phyloP scores from a whole-genome alignment of 2,113 vertebrate species.

The Notothenia coriiceps region DNA sequence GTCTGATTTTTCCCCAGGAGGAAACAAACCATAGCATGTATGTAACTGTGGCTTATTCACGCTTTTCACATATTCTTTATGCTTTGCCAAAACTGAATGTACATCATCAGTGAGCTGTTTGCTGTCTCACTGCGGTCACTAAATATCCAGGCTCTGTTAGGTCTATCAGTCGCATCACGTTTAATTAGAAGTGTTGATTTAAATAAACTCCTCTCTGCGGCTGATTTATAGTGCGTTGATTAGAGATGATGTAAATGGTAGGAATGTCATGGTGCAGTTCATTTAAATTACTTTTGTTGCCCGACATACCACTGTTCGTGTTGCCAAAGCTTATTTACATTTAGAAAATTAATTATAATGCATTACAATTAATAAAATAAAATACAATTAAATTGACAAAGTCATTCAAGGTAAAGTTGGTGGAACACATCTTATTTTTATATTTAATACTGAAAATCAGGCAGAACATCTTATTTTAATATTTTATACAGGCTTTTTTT shows the following conservation, averaged over 20 bases:
- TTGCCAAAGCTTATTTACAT: too few species aligned
- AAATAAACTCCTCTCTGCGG: neutral
- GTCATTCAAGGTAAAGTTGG: too few species aligned
- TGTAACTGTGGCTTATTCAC: too few species aligned
- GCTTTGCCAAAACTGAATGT: constrained; percentile 51
- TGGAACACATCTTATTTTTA: neutral
- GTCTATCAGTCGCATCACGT: neutral
- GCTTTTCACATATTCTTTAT: neutral
- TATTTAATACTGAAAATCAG: neutral
- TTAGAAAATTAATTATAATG: too few species aligned
- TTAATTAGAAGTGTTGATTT: constrained; percentile 6
- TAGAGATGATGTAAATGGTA: constrained; percentile 5
- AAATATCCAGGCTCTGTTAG: neutral
- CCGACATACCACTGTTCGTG: too few species aligned
- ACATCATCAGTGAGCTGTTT: constrained; percentile 31
- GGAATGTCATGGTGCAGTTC: neutral
- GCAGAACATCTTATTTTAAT: neutral
- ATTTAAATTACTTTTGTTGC: too few species aligned
- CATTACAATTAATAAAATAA: too few species aligned
- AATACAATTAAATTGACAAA: too few species aligned
- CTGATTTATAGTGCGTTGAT: constrained; percentile 7
- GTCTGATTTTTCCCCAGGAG: too few species aligned
- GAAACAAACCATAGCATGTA: too few species aligned
- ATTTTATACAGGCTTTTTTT: neutral
- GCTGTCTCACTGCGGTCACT: neutral